These are phyloP conservation scores for Hirudinaria manillensis DNA, from an alignment of 2,888 invertebrate species.

Conservation along the genomic window DNA sequence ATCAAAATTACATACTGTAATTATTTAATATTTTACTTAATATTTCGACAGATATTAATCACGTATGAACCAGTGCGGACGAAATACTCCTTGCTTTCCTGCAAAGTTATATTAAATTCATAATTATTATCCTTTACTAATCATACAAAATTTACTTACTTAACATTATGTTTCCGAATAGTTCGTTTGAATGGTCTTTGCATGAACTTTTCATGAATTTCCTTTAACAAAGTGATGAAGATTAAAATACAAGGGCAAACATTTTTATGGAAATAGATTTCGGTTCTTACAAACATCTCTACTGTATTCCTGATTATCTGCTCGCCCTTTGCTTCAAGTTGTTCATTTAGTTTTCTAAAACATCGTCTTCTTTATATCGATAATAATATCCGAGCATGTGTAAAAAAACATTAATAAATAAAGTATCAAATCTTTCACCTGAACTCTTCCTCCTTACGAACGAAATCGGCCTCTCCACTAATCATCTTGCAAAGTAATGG, in stretches of 20 bases:
- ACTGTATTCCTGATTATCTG: not conserved
- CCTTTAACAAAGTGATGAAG: not conserved
- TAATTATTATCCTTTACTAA: too few species aligned
- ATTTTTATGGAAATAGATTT: not conserved
- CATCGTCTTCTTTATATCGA: too few species aligned
- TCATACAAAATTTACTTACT: not conserved
- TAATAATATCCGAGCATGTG: too few species aligned
- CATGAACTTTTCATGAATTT: constrained; percentile 13
- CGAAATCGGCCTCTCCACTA: not conserved
- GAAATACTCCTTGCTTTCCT: too few species aligned
- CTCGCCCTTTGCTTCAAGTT: not conserved
- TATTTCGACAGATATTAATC: too few species aligned
- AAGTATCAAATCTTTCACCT: not conserved
- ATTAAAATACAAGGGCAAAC: not conserved
- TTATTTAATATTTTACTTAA: too few species aligned
- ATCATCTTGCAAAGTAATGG: too few species aligned
- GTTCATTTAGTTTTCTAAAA: constrained; percentile 3
- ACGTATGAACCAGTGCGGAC: too few species aligned
- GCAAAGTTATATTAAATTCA: too few species aligned
- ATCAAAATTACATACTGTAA: too few species aligned
- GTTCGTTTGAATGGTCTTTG: not conserved
- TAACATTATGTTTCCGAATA: not conserved
- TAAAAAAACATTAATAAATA: too few species aligned
- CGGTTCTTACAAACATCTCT: not conserved
- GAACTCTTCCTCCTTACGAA: not conserved